These are phyloP conservation scores for Trisateles emortualis DNA, from an alignment of 2,888 invertebrate genomes.

Conservation along the genomic window DNA sequence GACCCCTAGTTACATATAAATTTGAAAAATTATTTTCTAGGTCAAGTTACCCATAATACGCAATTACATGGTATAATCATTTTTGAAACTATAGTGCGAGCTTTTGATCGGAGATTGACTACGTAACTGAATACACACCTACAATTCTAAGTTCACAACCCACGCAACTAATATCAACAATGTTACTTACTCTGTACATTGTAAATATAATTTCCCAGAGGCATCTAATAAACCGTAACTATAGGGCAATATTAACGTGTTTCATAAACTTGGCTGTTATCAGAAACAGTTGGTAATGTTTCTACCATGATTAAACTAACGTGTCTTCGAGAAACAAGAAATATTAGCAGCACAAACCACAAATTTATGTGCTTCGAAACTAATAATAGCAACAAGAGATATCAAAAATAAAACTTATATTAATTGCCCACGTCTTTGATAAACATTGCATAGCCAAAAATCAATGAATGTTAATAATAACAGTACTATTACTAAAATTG, in stretches of 20 bases:
- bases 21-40: too few relatives aligned
- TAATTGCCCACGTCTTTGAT: too few relatives aligned
- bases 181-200: slow-evolving; percentile 28
- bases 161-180: slow-evolving; percentile 42
- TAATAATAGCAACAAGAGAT: too few relatives aligned
- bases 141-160: slow-evolving; percentile 15
- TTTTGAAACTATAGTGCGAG: too few relatives aligned
- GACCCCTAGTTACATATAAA: too few relatives aligned
- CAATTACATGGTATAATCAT: too few relatives aligned
- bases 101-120: too few relatives aligned
- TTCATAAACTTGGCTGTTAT: slow-evolving; percentile 52
- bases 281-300: slow-evolving; percentile 48
- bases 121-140: neutral
- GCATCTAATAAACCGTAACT: slow-evolving; percentile 47
- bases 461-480: too few relatives aligned
- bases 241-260: slow-evolving; percentile 48
- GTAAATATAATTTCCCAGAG: slow-evolving; percentile 54
- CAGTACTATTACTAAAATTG: too few relatives aligned
- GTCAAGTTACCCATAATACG: too few relatives aligned
- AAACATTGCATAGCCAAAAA: too few relatives aligned
- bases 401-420: too few relatives aligned
- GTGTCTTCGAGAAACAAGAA: slow-evolving; percentile 12
- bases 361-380: slow-evolving; percentile 9
- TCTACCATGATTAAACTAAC: slow-evolving; percentile 39
- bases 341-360: slow-evolving; percentile 14